Conservation (phyloP, 2,888 invertebrate genomes). For the Halocaridina rubra region DNA sequence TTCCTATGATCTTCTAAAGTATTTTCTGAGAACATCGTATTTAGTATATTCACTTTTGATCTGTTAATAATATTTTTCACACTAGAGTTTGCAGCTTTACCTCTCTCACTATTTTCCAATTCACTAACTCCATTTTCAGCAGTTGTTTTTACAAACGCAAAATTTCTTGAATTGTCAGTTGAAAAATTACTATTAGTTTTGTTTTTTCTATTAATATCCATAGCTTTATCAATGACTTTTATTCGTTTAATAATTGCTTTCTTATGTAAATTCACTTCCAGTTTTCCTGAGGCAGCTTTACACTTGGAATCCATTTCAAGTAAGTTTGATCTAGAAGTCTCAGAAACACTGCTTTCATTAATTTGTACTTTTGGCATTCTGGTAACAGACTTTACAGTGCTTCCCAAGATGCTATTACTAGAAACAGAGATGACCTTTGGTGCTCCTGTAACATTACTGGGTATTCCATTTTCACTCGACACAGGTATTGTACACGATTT, state of each 20-base stretch:
- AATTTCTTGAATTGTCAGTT: too few relatives aligned
- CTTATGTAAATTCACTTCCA: not conserved
- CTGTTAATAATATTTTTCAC: too few relatives aligned
- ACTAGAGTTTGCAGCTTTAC: not conserved
- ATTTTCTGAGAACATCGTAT: too few relatives aligned
- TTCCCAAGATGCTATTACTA: not conserved
- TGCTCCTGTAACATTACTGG: too few relatives aligned
- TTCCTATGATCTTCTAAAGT: too few relatives aligned
- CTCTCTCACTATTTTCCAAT: not conserved
- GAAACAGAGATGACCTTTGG: not conserved
- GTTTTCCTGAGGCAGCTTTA: not conserved
- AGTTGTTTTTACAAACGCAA: not conserved
- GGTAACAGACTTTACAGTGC: not conserved
- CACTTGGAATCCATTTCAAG: not conserved
- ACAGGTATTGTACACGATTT: not conserved
- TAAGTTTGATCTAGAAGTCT: not conserved
- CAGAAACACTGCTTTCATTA: not conserved
- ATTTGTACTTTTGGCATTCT: slow-evolving; percentile 15
- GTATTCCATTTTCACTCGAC: not conserved
- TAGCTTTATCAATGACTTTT: not conserved
- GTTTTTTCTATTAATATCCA: not conserved
- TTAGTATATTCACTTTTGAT: too few relatives aligned
- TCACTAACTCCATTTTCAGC: too few relatives aligned
- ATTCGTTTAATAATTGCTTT: not conserved
- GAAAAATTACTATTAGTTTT: not conserved